Evolutionary conservation across 2,888 invertebrate species (phyloP).

Genomic region (Elgonia sp.): DNA sequence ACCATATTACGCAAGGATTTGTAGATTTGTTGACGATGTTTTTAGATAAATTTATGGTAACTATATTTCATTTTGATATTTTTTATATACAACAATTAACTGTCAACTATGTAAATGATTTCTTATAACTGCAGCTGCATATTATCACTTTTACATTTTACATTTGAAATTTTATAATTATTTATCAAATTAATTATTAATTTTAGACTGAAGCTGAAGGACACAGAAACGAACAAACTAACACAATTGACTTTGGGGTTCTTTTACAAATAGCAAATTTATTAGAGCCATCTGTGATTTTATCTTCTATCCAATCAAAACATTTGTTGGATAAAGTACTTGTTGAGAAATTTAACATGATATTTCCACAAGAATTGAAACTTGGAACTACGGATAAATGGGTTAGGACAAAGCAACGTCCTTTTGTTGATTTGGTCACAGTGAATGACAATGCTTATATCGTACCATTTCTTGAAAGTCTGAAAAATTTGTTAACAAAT

Average conservation of each 20-base stretch:
- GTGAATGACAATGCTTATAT: conserved; percentile 64
- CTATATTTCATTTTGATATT: too few species aligned
- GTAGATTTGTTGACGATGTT: conserved; percentile 36
- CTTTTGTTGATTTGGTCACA: conserved; percentile 9
- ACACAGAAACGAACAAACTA: too few species aligned
- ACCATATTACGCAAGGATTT: conserved; percentile 27
- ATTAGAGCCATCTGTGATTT: background rate
- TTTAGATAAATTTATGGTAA: too few species aligned
- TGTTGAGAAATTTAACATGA: background rate
- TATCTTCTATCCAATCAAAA: background rate
- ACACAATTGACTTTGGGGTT: too few species aligned
- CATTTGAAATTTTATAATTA: too few species aligned
- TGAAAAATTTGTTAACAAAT: conserved; percentile 70
- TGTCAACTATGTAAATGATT: too few species aligned
- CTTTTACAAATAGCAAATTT: too few species aligned
- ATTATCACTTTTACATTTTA: too few species aligned
- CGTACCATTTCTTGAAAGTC: conserved; percentile 70
- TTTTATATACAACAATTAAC: too few species aligned
- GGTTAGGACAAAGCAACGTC: background rate
- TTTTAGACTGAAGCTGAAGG: too few species aligned
- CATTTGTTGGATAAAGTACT: conserved; percentile 7
- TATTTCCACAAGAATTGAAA: background rate
- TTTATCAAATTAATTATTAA: too few species aligned
- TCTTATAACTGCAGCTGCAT: too few species aligned
- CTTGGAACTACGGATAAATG: background rate